Percentiles rank a stretch among this genome's conserved stretches.
phyloP scores from a whole-genome alignment of 2,113 vertebrate species.

The Brachypteracias leptosomus region DNA sequence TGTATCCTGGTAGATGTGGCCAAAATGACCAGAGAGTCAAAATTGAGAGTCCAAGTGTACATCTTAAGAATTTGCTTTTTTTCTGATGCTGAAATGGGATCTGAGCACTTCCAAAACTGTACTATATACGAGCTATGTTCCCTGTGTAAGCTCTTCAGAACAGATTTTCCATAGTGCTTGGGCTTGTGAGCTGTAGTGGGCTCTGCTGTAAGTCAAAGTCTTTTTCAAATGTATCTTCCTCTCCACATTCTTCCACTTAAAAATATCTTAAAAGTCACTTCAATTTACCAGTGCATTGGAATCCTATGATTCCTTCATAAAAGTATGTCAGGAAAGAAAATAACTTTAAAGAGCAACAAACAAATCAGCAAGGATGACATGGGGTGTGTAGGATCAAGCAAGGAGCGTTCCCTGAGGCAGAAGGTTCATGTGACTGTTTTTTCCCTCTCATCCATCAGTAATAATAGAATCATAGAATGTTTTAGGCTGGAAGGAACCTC shows the following conservation, averaged over 20 bases:
- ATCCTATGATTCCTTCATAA: background rate
- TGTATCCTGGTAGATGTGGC: background rate
- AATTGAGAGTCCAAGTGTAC: background rate
- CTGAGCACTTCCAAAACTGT: background rate
- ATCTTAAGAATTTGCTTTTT: background rate
- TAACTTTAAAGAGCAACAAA: background rate
- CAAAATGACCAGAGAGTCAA: background rate
- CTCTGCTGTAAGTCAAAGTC: background rate
- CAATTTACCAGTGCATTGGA: background rate
- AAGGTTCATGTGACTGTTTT: background rate
- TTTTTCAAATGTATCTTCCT: background rate
- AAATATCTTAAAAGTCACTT: background rate
- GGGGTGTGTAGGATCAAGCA: background rate
- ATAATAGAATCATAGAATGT: too few relatives aligned
- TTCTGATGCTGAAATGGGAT: background rate
- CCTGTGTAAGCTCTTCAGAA: background rate
- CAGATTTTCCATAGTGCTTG: background rate
- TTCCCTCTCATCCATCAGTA: background rate
- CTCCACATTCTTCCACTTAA: background rate
- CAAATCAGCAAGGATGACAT: background rate
- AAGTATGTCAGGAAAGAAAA: background rate
- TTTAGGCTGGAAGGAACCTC: too few relatives aligned
- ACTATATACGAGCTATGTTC: accelerated
- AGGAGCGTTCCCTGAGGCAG: background rate
- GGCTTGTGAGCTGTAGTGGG: background rate